Evolutionary conservation across 1,140 invertebrate species (phyloP), one percentile per base, ranked within the genome.

Genomic region (Drosophila kikkawai): DNA sequence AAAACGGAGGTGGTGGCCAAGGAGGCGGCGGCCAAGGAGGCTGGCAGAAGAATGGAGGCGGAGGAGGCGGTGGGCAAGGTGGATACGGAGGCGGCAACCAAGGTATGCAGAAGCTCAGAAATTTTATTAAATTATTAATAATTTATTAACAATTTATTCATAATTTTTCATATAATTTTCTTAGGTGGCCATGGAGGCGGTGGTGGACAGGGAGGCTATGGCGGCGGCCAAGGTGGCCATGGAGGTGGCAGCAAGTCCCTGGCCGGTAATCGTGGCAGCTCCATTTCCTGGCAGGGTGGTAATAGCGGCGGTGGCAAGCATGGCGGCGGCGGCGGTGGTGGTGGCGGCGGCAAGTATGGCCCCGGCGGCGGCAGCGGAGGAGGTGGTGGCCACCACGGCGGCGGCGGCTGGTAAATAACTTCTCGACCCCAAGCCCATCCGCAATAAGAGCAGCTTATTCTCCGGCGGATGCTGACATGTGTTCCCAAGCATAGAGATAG

Each of bases 321-420:
- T n/a, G 76, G 77, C 7, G 75, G 76, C 12, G 74, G 73, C 22
- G 68, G 73, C 17, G 42, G 60, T 13, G 44, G 60, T 12, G 64
- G 66, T 3, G 68, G 79, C 37, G 66, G 67, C 34, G 85, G 86
- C 34, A 75, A 78, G 37, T 75, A 82, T 37, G 53, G 53, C n/a
- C 34, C 34, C 7, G 79, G 78, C 6, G 66, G 76, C 34, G 75
- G 79, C 42, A 66, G 66, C 3, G 66, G 76, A 7, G 77, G 73
- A 5, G 65, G 75, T n/a, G 53, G 53, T 13, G 36, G 36, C 36
- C 36, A 75, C 12, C 70, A 75, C 34, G 78, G 78, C 4, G 83
- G 77, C 7, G 83, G 87, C 22, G 83, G 83, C 53, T 81, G 87
- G 79, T 87, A 87, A 70, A 13, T 9, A 15, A 22, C 7, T 11